These are phyloP conservation scores for Meteorus colon DNA, from an alignment of 2,888 invertebrate genomes.

Conservation along the genomic window DNA sequence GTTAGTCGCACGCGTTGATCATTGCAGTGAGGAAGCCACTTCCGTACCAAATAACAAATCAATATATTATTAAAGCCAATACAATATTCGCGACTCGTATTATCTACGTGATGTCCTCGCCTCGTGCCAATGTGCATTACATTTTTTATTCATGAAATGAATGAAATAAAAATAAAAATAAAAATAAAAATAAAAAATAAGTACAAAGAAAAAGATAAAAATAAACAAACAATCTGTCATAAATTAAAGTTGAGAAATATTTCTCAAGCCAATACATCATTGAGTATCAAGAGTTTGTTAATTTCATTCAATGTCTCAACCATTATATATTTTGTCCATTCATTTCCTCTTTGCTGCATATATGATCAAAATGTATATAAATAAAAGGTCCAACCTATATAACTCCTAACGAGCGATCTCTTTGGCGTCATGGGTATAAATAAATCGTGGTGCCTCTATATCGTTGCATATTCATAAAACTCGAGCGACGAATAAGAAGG, in stretches of 20 bases:
- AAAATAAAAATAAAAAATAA: slow-evolving; percentile 3
- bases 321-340: slow-evolving; percentile 17
- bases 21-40: slow-evolving; percentile 55
- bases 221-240: background rate
- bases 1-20: slow-evolving; percentile 48
- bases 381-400: background rate
- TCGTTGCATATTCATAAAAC: slow-evolving; percentile 72
- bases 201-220: background rate
- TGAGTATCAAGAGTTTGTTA: slow-evolving; percentile 12
- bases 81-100: slow-evolving; percentile 41
- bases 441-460: slow-evolving; percentile 64
- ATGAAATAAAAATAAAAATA: slow-evolving; percentile 23
- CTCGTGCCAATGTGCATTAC: slow-evolving; percentile 20
- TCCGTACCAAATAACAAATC: slow-evolving; percentile 45
- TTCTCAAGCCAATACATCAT: background rate
- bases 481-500: slow-evolving; percentile 41
- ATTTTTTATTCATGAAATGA: slow-evolving; percentile 26
- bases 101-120: slow-evolving; percentile 39
- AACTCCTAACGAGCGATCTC: slow-evolving; percentile 57
- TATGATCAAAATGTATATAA: background rate
- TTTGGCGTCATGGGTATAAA: slow-evolving; percentile 70
- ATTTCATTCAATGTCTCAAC: slow-evolving; percentile 13
- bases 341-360: background rate
- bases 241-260: slow-evolving; percentile 1
- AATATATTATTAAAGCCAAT: slow-evolving; percentile 7